These are phyloP conservation scores for Chrysomallon squamiferum DNA, from an alignment of 1,140 invertebrate species.

Conservation along the genomic window DNA sequence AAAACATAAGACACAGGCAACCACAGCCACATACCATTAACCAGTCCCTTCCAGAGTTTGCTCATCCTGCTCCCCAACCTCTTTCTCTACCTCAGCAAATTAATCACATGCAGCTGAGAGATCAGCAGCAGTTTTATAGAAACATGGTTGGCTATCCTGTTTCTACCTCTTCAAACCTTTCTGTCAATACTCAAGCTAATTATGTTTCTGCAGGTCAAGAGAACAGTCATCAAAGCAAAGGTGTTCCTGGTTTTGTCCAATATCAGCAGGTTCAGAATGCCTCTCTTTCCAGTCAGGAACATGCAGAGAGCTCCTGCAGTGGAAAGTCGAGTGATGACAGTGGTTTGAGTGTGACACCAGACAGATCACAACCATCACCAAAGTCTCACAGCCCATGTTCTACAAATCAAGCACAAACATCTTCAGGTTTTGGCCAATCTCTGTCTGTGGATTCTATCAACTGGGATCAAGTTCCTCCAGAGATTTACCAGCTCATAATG, in stretches of 20 bases:
- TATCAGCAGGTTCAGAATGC: background rate
- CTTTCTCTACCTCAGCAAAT: no score
- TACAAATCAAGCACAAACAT: background rate
- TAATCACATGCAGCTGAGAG: no score
- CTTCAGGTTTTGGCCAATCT: background rate
- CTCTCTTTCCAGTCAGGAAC: background rate
- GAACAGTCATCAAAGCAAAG: no score
- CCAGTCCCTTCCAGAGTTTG: no score
- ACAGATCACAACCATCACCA: slow-evolving; percentile 32
- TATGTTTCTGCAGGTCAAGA: no score
- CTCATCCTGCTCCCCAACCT: no score
- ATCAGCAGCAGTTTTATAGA: no score
- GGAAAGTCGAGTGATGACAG: slow-evolving; percentile 51
- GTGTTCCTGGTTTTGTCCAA: background rate
- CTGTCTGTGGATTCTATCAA: slow-evolving; percentile 18
- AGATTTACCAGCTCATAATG: slow-evolving; percentile 50
- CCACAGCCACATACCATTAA: no score
- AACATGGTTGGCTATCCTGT: no score
- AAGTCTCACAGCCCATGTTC: slow-evolving; percentile 6
- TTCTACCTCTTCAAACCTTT: no score
- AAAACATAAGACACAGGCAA: no score
- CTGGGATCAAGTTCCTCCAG: slow-evolving; percentile 48
- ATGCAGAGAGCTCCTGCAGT: slow-evolving; percentile 24
- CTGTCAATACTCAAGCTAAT: no score
- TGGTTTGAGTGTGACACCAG: slow-evolving; percentile 53